Evolutionary conservation across 1,140 invertebrate genomes (phyloP).

Genomic region (Latrodectus geometricus): DNA sequence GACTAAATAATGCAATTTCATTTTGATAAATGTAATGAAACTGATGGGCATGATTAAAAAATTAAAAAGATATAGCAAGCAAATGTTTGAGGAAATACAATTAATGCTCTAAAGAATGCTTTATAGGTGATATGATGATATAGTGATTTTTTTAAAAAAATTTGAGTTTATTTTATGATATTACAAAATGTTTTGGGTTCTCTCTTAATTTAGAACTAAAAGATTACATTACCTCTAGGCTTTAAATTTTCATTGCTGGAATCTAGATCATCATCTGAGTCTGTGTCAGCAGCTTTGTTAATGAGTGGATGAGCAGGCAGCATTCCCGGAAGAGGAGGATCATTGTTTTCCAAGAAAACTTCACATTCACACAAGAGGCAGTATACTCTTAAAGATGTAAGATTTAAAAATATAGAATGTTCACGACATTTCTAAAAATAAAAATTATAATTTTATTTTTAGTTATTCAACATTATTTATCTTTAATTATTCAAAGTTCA

Average conservation of each 20-base stretch:
- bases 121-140: too few relatives aligned
- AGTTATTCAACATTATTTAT: too few relatives aligned
- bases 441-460: background rate
- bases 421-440: slow-evolving; percentile 73
- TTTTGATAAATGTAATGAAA: too few relatives aligned
- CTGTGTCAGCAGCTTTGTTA: slow-evolving; percentile 66
- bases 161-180: too few relatives aligned
- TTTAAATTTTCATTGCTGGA: slow-evolving; percentile 67
- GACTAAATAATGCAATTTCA: too few relatives aligned
- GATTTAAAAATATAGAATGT: slow-evolving; percentile 86
- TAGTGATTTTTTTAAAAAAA: too few relatives aligned
- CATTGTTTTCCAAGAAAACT: slow-evolving; percentile 74
- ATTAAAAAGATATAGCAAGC: too few relatives aligned
- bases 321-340: slow-evolving; percentile 66
- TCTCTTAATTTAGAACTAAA: slow-evolving; percentile 47
- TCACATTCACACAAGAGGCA: slow-evolving; percentile 85
- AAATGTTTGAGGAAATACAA: too few relatives aligned
- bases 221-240: slow-evolving; percentile 69
- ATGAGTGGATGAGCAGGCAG: slow-evolving; percentile 43
- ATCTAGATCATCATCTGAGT: slow-evolving; percentile 73
- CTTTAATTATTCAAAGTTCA: background rate
- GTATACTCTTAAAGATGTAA: slow-evolving; percentile 84
- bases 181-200: too few relatives aligned
- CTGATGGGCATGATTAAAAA: too few relatives aligned
- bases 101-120: too few relatives aligned